Percentiles rank a stretch among this genome's conserved stretches.
Conservation (phyloP, 2,888 invertebrate species). For the Silvanus unidentatus region DNA sequence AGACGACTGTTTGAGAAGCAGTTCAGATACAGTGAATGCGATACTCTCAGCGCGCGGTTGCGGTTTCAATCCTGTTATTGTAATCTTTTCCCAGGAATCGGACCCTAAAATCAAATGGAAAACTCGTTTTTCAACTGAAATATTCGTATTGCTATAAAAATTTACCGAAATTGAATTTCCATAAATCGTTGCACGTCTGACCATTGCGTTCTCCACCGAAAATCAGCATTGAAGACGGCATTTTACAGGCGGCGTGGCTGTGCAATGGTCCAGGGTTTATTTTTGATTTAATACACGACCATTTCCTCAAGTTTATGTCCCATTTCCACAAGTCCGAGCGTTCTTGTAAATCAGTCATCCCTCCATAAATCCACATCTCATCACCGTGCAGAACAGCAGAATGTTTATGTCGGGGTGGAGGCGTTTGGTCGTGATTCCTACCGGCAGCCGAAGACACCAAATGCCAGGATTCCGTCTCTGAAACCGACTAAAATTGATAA, state of each 20-base stretch:
- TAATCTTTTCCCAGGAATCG: conserved; percentile 70
- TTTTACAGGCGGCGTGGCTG: conserved; percentile 72
- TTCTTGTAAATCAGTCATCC: conserved; percentile 76
- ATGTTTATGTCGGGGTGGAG: conserved; percentile 77
- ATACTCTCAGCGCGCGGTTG: conserved; percentile 65
- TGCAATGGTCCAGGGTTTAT: conserved; percentile 65
- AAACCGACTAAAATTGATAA: conserved; percentile 18
- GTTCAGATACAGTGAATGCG: conserved; percentile 58
- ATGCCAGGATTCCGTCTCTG: conserved; percentile 81
- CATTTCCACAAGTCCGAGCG: conserved; percentile 39
- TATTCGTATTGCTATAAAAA: conserved; percentile 9
- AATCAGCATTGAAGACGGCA: conserved; percentile 70
- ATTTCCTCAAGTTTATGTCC: conserved; percentile 50
- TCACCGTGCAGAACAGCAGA: conserved; percentile 72
- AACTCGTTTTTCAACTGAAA: not conserved
- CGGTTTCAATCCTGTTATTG: conserved; percentile 56
- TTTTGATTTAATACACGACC: conserved; percentile 59
- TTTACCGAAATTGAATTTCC: conserved; percentile 78
- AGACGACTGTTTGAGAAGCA: conserved; percentile 43
- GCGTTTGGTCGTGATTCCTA: conserved; percentile 47
- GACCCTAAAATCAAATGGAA: conserved; percentile 54
- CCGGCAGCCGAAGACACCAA: conserved; percentile 45
- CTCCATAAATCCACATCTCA: conserved; percentile 82
- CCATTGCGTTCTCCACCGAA: conserved; percentile 75
- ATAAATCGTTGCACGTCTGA: conserved; percentile 67